Base-by-base conservation (phyloP, 2,113 vertebrate species). In the Tenebrosternarchus preto region DNA sequence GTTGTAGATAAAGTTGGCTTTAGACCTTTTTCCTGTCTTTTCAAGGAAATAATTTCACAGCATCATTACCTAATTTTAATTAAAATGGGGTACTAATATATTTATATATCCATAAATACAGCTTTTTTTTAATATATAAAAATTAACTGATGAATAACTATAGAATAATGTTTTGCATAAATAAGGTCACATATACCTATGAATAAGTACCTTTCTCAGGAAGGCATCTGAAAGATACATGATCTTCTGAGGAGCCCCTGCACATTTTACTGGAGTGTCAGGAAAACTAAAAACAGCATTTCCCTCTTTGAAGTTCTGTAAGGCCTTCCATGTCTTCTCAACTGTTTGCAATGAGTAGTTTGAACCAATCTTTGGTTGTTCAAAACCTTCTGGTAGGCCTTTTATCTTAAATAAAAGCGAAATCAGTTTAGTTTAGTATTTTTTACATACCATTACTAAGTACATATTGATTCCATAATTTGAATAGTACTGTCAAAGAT, bases 221-320 rank as follows among this genome's bases (percentile, higher is more conserved):
- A 91, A 98, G 2, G 93, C 92, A 3, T 99, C 98, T 0, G 97
- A 88, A 25, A 99, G 92, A 86, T 99, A 99, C 97, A 99, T 98
- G 82, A 99, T 99, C 90, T 99, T 99, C 88, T 99, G 98, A 20
- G 98, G 97, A 0, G 97, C 98, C 15, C 98, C 98, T 1, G 93
- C 96, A 87, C 98, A 99, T 88, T 99, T 99, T 61, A 99, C 89
- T 0, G 97, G 96, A 3, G 96, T 96, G 73, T 98, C 97, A 70
- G 97, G 97, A 85, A 95, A 97, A 22, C 94, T 94, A 78, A 99
- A 98, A 68, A 99, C 85, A 53, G 97, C 98, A 59, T 98, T 99
- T 67, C 98, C 98, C 82, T 95, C 95, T 82, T 93, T 94, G 87
- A 99, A 99, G 86, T 95, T 88, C 78, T 95, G 95, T 82, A 99